phyloP scores from a whole-genome alignment of 2,888 invertebrate genomes.

The Endomychus coccineus region DNA sequence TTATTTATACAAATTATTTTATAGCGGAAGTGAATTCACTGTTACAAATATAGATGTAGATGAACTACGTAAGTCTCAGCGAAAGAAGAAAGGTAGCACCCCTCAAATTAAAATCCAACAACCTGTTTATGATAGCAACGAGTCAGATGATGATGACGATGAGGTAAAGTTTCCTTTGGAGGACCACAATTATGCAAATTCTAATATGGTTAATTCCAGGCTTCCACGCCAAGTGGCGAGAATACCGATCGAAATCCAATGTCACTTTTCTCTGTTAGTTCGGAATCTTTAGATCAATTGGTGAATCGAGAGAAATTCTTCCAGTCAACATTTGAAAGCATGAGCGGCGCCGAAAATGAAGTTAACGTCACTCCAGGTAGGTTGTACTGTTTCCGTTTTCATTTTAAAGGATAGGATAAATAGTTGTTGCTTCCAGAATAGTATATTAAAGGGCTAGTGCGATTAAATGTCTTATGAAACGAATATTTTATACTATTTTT shows the following conservation, averaged over 20 bases:
- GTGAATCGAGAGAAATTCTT: constrained; percentile 55
- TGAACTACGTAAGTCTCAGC: constrained; percentile 68
- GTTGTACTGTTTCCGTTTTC: constrained; percentile 2
- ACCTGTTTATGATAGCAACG: constrained; percentile 53
- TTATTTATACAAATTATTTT: no score
- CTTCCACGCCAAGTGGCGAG: constrained; percentile 76
- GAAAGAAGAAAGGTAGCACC: constrained; percentile 55
- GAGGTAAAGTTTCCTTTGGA: constrained; percentile 38
- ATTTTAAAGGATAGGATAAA: no score
- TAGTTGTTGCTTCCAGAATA: no score
- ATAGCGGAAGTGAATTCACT: constrained; percentile 64
- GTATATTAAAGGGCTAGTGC: no score
- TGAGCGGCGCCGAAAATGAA: constrained; percentile 56
- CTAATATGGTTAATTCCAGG: constrained; percentile 36
- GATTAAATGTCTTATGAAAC: no score
- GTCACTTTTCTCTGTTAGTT: constrained; percentile 66
- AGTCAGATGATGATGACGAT: constrained; percentile 69
- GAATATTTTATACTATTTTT: no score
- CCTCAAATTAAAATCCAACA: constrained; percentile 38
- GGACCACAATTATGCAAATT: neutral
- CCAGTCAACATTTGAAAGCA: constrained; percentile 62
- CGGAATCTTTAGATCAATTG: constrained; percentile 56
- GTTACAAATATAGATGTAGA: constrained; percentile 85
- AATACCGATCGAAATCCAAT: constrained; percentile 68
- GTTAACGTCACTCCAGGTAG: constrained; percentile 18